Evolutionary conservation across 1,140 invertebrate genomes (phyloP).

Genomic region (Popillia japonica): DNA sequence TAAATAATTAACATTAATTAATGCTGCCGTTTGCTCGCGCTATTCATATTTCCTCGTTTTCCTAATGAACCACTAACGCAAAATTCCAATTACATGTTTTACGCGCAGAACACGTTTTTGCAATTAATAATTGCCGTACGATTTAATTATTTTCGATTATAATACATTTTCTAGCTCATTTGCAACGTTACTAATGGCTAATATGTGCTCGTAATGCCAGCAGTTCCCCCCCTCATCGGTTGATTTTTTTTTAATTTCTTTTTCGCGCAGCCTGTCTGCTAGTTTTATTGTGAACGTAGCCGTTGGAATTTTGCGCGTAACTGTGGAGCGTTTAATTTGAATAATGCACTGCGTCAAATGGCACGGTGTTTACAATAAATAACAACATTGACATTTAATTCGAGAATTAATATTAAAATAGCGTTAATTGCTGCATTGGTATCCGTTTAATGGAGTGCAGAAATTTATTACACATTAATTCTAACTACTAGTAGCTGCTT

Average conservation of each 20-base stretch:
- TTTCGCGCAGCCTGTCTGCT: background rate
- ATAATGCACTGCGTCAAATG: background rate
- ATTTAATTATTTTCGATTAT: constrained; percentile 1
- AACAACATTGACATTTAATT: background rate
- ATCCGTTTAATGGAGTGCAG: too few species aligned
- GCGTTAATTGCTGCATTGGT: too few species aligned
- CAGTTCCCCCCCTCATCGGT: too few species aligned
- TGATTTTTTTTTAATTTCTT: background rate
- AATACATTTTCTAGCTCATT: background rate
- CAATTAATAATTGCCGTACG: background rate
- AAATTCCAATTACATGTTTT: background rate
- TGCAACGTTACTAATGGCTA: background rate
- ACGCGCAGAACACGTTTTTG: background rate
- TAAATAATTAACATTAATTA: too few species aligned
- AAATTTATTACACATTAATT: too few species aligned
- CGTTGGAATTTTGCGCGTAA: background rate
- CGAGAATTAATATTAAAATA: background rate
- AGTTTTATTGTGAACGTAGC: background rate
- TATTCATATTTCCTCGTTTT: too few species aligned
- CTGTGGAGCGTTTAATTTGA: background rate
- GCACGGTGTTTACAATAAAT: background rate
- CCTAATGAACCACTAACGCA: background rate
- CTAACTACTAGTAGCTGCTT: too few species aligned
- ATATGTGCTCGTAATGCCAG: too few species aligned
- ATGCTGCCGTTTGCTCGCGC: too few species aligned